phyloP scores from a whole-genome alignment of 2,797 vertebrate species.

The Ptychobarbus kaznakovi region DNA sequence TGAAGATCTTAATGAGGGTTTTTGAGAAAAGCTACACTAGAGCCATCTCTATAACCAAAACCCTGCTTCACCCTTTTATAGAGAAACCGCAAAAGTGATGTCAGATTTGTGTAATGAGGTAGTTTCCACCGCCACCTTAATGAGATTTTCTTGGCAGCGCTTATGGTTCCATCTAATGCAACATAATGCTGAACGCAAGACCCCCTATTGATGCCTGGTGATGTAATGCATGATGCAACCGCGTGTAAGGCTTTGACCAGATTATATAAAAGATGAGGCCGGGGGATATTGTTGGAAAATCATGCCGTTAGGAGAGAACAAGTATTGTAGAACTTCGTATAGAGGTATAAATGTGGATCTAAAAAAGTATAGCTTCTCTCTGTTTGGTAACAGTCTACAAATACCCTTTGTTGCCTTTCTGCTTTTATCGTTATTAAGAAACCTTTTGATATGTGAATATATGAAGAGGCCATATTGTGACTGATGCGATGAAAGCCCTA shows the following conservation, averaged over 20 bases:
- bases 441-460: slow-evolving; percentile 8
- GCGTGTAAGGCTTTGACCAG: slow-evolving; percentile 63
- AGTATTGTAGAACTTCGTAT: slow-evolving; percentile 50
- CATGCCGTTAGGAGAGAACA: slow-evolving; percentile 52
- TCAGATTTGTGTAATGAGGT: slow-evolving; percentile 40
- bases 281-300: slow-evolving; percentile 58
- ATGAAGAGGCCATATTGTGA: slow-evolving; percentile 7
- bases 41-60: slow-evolving; percentile 14
- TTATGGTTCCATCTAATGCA: slow-evolving; percentile 57
- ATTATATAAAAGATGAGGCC: slow-evolving; percentile 60
- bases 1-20: slow-evolving; percentile 15
- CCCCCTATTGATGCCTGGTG: slow-evolving; percentile 61
- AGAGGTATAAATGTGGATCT: slow-evolving; percentile 43
- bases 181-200: slow-evolving; percentile 56
- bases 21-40: background rate
- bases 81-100: slow-evolving; percentile 35
- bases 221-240: slow-evolving; percentile 71
- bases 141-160: slow-evolving; percentile 47
- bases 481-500: background rate
- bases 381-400: background rate
- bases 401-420: background rate
- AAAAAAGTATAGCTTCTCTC: background rate
- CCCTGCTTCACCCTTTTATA: slow-evolving; percentile 9
- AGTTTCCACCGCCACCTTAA: slow-evolving; percentile 43
- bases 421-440: background rate